Percentiles rank a stretch among this genome's conserved stretches.
Conservation (phyloP, 1,140 invertebrate genomes). For the Heliconius hewitsoni region DNA sequence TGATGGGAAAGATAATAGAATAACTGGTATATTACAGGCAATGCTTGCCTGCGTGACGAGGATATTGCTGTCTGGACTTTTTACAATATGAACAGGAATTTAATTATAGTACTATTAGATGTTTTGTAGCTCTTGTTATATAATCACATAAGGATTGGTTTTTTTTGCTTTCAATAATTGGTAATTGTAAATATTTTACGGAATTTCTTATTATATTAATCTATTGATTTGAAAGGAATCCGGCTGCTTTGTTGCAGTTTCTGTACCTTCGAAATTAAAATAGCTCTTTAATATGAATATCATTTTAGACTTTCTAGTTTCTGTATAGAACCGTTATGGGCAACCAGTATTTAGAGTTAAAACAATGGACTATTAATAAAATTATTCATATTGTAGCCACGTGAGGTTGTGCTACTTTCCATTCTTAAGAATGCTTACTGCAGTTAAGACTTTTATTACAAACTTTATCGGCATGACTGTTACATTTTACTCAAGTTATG, state of each 20-base stretch:
- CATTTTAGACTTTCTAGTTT: constrained; percentile 17
- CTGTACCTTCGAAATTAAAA: not conserved
- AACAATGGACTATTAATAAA: constrained; percentile 36
- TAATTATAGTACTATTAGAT: not conserved
- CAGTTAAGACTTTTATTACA: constrained; percentile 1
- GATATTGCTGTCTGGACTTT: constrained; percentile 62
- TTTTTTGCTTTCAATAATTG: no score
- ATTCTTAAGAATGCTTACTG: constrained; percentile 22
- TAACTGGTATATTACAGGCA: constrained; percentile 41
- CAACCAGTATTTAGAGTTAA: constrained; percentile 25
- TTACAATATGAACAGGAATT: constrained; percentile 8
- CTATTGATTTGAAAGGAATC: not conserved
- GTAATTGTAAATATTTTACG: no score
- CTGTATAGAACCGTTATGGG: constrained; percentile 17
- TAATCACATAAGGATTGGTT: no score
- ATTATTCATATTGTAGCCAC: constrained; percentile 29
- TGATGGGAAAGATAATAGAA: constrained; percentile 43
- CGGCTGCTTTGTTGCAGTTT: not conserved
- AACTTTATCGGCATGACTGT: not conserved
- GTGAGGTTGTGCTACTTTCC: constrained; percentile 26
- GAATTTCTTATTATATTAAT: not conserved
- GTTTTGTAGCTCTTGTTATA: not conserved
- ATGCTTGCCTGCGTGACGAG: constrained; percentile 42
- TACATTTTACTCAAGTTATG: constrained; percentile 4
- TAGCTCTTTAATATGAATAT: not conserved